Percentiles rank a stretch among this genome's conserved stretches.
phyloP scores from a whole-genome alignment of 2,113 vertebrate species.

The Gasterosteus nipponicus region DNA sequence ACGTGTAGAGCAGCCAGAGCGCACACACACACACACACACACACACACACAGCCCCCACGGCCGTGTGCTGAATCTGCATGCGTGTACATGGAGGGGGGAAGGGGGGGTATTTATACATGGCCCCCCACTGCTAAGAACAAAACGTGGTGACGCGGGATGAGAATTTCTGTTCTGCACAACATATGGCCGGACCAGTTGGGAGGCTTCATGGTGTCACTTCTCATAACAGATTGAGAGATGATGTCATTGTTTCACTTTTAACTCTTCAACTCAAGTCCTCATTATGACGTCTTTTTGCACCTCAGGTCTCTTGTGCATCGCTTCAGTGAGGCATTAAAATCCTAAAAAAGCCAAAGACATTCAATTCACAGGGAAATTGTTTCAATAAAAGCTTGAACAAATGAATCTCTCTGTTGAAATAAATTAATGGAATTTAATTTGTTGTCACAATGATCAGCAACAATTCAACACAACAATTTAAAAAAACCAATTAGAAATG shows the following conservation, averaged over 20 bases:
- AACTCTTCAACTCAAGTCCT: constrained; percentile 14
- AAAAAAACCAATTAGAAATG: background rate
- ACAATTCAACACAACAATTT: background rate
- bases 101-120: constrained; percentile 52
- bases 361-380: background rate
- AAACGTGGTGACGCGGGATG: constrained; percentile 14
- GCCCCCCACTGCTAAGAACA: constrained; percentile 47
- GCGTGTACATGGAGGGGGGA: constrained; percentile 43
- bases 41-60: background rate
- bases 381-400: background rate
- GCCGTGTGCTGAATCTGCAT: background rate
- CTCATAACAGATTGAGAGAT: constrained; percentile 9
- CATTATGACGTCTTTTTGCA: background rate
- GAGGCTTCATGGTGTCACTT: constrained; percentile 20
- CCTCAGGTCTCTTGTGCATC: background rate
- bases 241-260: constrained; percentile 18
- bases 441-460: background rate
- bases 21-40: background rate
- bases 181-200: constrained; percentile 41
- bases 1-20: constrained; percentile 4
- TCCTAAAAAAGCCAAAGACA: background rate
- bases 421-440: background rate
- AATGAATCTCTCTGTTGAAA: background rate
- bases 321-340: background rate
- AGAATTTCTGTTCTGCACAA: constrained; percentile 35